phyloP scores from a whole-genome alignment of 2,888 invertebrate species.

The Ernsta delagoae region DNA sequence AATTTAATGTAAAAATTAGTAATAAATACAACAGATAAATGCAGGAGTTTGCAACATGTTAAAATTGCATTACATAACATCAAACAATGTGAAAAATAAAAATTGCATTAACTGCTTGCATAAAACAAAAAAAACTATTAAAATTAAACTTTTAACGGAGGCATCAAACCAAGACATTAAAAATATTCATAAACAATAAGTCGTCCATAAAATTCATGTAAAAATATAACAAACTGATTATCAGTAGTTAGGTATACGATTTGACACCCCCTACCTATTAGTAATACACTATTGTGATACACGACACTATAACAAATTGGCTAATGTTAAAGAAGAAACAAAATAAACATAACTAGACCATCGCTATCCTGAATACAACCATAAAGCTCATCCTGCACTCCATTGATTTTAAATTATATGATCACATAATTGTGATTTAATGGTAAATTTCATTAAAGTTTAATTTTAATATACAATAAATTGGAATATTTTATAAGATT shows the following conservation, averaged over 20 bases:
- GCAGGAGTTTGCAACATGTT: constrained; percentile 87
- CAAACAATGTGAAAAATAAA: constrained; percentile 83
- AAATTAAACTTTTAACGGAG: constrained; percentile 83
- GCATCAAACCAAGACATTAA: constrained; percentile 83
- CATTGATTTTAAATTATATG: constrained; percentile 75
- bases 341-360: constrained; percentile 84
- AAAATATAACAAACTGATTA: constrained; percentile 76
- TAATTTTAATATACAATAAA: constrained; percentile 83
- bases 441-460: constrained; percentile 80
- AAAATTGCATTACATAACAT: constrained; percentile 86
- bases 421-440: constrained; percentile 73
- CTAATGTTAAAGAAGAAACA: constrained; percentile 80
- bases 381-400: constrained; percentile 82
- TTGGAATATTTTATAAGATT: constrained; percentile 83
- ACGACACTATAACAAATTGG: constrained; percentile 84
- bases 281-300: constrained; percentile 83
- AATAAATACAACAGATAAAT: constrained; percentile 88
- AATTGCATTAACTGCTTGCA: constrained; percentile 85
- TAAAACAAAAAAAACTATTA: constrained; percentile 83
- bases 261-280: constrained; percentile 83
- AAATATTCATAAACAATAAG: constrained; percentile 80
- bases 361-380: constrained; percentile 82
- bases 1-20: constrained; percentile 90
- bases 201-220: constrained; percentile 81
- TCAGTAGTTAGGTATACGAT: constrained; percentile 77